Conservation (phyloP, 2,888 invertebrate genomes). For the Volucella inflata region DNA sequence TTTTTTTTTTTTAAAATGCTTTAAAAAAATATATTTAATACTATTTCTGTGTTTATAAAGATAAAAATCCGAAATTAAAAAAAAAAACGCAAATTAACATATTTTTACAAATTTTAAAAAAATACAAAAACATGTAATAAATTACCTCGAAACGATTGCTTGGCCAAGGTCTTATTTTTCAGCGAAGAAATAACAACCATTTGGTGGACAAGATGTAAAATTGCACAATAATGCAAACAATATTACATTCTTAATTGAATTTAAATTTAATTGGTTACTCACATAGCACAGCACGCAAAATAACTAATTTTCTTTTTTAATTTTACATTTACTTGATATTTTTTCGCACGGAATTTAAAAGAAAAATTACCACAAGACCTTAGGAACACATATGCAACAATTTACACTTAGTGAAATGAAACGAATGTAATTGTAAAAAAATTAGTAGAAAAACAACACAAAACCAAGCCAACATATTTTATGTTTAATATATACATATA, state of each 20-base stretch:
- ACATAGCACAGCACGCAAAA: conserved; percentile 43
- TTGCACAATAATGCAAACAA: conserved; percentile 45
- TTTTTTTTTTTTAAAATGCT: conserved; percentile 53
- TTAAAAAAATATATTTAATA: conserved; percentile 40
- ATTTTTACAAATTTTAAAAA: neutral
- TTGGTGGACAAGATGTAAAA: conserved; percentile 71
- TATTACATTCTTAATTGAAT: conserved; percentile 32
- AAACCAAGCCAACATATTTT: conserved; percentile 46
- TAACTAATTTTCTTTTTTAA: conserved; percentile 47
- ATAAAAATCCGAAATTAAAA: conserved; percentile 30
- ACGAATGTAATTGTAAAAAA: conserved; percentile 27
- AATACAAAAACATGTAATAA: conserved; percentile 46
- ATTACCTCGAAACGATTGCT: conserved; percentile 74
- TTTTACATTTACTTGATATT: conserved; percentile 65
- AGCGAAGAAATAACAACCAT: conserved; percentile 75
- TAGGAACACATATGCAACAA: conserved; percentile 48
- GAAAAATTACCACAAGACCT: conserved; percentile 58
- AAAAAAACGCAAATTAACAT: conserved; percentile 53
- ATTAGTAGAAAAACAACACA: conserved; percentile 28
- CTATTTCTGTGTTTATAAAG: conserved; percentile 69
- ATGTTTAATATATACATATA: conserved; percentile 37
- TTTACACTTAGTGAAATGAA: conserved; percentile 49
- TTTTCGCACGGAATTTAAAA: conserved; percentile 68
- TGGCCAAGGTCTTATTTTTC: conserved; percentile 75
- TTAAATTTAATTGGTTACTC: conserved; percentile 36